Evolutionary conservation across 30 jellyfish, hydroid and myxozoan species (phyloP).

Genomic region (Morbakka virulenta): DNA sequence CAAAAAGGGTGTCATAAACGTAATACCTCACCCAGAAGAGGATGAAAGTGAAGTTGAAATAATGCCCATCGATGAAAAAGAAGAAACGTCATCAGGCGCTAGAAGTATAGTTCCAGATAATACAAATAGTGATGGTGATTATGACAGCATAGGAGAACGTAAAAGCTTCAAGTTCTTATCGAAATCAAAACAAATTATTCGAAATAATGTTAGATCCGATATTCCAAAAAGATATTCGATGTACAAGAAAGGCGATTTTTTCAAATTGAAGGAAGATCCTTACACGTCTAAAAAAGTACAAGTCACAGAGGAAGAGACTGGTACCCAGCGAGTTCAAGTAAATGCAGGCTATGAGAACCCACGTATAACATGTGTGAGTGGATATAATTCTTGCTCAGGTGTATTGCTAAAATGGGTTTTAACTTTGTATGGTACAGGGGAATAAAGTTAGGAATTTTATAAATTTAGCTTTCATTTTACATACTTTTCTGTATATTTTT

Average conservation of each 20-base stretch:
- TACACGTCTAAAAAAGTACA: constrained; percentile 76
- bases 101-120: background rate
- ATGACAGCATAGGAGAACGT: background rate
- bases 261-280: background rate
- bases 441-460: background rate
- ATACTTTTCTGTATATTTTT: background rate
- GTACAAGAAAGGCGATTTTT: background rate
- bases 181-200: background rate
- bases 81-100: background rate
- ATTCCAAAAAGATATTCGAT: background rate
- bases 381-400: constrained; percentile 86
- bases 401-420: constrained; percentile 85
- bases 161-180: background rate
- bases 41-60: background rate
- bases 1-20: background rate
- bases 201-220: background rate
- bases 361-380: constrained; percentile 83
- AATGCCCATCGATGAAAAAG: background rate
- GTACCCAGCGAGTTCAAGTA: constrained; percentile 98
- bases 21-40: background rate
- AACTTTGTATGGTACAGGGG: constrained; percentile 82
- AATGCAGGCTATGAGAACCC: constrained; percentile 99
- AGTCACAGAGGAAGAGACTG: constrained; percentile 97
- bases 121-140: background rate
- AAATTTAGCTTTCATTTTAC: background rate